phyloP scores from a whole-genome alignment of 1,140 invertebrate species.

The Triops longicaudatus region DNA sequence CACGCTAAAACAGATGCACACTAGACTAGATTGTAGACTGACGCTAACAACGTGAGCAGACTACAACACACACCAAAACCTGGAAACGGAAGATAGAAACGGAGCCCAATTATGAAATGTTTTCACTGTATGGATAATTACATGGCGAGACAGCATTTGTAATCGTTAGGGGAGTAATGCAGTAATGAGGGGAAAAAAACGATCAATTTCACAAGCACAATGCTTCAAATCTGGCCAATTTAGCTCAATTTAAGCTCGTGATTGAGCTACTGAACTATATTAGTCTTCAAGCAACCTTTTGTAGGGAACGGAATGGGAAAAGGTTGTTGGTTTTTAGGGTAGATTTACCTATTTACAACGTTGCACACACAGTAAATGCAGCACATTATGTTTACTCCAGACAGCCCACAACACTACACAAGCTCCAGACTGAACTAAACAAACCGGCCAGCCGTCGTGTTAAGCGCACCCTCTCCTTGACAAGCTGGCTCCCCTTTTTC shows the following conservation, averaged over 20 bases:
- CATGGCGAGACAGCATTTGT: no score
- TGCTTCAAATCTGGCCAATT: no score
- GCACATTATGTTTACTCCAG: background rate
- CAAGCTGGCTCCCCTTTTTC: background rate
- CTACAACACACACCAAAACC: background rate
- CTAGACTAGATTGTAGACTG: conserved; percentile 9
- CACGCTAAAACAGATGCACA: background rate
- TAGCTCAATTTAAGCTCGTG: no score
- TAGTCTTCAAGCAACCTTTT: no score
- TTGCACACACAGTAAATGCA: background rate
- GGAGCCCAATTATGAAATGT: background rate
- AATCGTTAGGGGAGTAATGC: no score
- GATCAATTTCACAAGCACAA: no score
- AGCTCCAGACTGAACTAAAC: background rate
- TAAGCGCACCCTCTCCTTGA: background rate
- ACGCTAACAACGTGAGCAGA: background rate
- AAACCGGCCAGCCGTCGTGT: background rate
- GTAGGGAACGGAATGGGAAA: no score
- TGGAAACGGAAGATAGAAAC: background rate
- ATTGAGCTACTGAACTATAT: no score
- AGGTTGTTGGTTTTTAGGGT: no score
- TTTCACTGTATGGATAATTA: no score
- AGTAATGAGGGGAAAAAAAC: no score
- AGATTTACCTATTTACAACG: background rate
- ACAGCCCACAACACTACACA: background rate